Conservation (phyloP, 2,113 vertebrate species). For the Geococcyx californianus region DNA sequence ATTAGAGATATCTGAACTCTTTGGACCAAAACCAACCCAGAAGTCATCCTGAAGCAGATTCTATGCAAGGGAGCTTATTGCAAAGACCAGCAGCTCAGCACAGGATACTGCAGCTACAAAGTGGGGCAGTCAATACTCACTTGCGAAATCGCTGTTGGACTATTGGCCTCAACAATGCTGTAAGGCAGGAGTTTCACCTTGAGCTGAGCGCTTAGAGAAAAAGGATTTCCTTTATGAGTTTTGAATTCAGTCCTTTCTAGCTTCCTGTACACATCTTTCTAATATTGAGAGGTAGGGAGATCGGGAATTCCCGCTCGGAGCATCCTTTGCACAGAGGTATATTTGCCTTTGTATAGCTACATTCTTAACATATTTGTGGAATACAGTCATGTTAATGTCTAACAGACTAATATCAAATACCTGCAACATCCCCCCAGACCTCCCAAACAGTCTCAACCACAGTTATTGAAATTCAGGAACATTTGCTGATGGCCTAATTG, state of each 20-base stretch:
- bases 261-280: not conserved
- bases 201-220: not conserved
- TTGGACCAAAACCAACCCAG: not conserved
- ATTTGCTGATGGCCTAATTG: not conserved
- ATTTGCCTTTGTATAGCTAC: not conserved
- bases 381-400: constrained; percentile 27
- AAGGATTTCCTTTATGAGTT: not conserved
- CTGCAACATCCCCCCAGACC: not conserved
- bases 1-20: not conserved
- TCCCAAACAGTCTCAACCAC: not conserved
- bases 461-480: not conserved
- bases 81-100: not conserved
- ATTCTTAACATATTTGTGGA: constrained; percentile 9
- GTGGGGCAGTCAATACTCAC: not conserved
- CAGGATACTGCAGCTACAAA: not conserved
- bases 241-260: not conserved
- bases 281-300: not conserved
- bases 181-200: not conserved
- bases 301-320: not conserved
- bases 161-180: not conserved
- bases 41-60: not conserved
- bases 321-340: not conserved
- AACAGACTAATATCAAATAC: not conserved
- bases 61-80: not conserved
- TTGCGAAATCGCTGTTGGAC: not conserved